Evolutionary conservation across 2,113 vertebrate genomes (phyloP).

Genomic region (Sus scrofa): T2T-Sscrofa CM000823.6:4320001-4320500

Average conservation of each 20-base stretch:
- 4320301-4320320: neutral
- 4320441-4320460: neutral
- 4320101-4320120: neutral
- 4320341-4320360: neutral
- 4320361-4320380: neutral
- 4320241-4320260: fast-evolving
- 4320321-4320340: neutral
- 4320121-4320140: neutral
- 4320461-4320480: neutral
- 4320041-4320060: neutral
- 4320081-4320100: neutral
- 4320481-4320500: fast-evolving
- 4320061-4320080: neutral
- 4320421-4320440: neutral
- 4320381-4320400: neutral
- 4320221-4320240: neutral
- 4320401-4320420: neutral
- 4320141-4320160: neutral
- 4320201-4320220: neutral
- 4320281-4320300: neutral
- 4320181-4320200: neutral
- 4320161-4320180: neutral
- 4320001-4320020: neutral
- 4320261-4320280: neutral
- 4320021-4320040: fast-evolving